phyloP scores from a whole-genome alignment of 2,888 invertebrate species.

The Drosophila setosimentum region DNA sequence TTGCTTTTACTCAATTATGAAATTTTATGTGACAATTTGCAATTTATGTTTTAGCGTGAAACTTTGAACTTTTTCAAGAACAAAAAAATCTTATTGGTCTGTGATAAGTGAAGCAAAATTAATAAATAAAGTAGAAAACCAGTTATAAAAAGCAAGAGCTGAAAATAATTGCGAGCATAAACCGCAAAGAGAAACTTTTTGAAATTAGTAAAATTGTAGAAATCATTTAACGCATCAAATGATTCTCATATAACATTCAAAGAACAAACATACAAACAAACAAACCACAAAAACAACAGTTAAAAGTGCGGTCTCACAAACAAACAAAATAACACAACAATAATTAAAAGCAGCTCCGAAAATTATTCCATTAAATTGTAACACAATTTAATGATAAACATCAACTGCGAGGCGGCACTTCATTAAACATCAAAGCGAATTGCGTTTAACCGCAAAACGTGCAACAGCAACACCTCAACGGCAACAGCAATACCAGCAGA shows the following conservation, averaged over 20 bases:
- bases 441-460: conserved; percentile 74
- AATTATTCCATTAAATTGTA: conserved; percentile 72
- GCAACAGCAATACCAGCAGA: conserved; percentile 52
- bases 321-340: conserved; percentile 26
- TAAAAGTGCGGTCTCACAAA: conserved; percentile 71
- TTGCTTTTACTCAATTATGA: neutral
- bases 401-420: conserved; percentile 75
- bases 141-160: conserved; percentile 27
- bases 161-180: conserved; percentile 54
- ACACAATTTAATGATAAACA: conserved; percentile 66
- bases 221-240: conserved; percentile 74
- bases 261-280: conserved; percentile 38
- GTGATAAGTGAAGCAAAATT: conserved; percentile 83
- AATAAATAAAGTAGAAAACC: conserved; percentile 34
- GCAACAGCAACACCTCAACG: conserved; percentile 61
- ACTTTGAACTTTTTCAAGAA: conserved; percentile 49
- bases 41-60: conserved; percentile 32
- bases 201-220: conserved; percentile 72
- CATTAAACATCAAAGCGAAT: conserved; percentile 81
- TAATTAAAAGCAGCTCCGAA: conserved; percentile 41
- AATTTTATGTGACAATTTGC: neutral
- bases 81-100: conserved; percentile 77
- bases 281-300: conserved; percentile 57
- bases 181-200: conserved; percentile 67
- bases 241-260: conserved; percentile 59